Evolutionary conservation across 2,888 invertebrate species (phyloP), one percentile per base, ranked within the genome.

Genomic region (Erebia epiphron): DNA sequence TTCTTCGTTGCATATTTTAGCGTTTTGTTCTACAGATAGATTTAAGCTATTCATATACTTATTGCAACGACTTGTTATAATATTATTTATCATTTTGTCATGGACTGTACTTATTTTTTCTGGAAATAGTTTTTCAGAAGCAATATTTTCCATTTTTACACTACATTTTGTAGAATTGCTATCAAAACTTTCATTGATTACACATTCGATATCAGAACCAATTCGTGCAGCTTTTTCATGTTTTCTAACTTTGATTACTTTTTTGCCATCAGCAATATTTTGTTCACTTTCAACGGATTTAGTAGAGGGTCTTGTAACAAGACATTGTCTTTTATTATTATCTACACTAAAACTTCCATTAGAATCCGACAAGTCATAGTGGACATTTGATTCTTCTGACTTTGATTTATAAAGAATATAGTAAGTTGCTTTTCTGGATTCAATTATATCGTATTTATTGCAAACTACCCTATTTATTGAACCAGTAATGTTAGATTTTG

Each of bases 131-230:
- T n/a, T 75, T 21, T 67, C 50, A 54, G n/a, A 66, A 35, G 46
- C 69, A 54, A 70, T 76, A 18, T 49, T 41, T 18, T 72, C 72
- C 9, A 67, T 68, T 57, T 75, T 74, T 10, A 61, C 54, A 52
- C 66, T 76, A 62, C 63, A 77, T 72, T 72, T 75, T 35, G 77
- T 80, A 41, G 80, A 79, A 43, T 78, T 82, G 76, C 79, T 82
- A 11, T 86, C 86, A 49, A 88, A 86, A 74, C 89, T 89, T 67
- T 85, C 86, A 73, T 90, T 83, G 68, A 81, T 82, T 58, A 89
- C 87, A 70, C 83, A 90, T 69, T 84, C 86, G 69, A 78, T 75
- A 26, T 77, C 75, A 35, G 52, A 52, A 58, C 0, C 16, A 11
- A 49, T 71, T 66, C 21, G 60, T 50, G 8, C 8, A 14, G 70